These are phyloP conservation scores for Holothuria scabra DNA, from an alignment of 53 echinoderm and acorn worm species.

Conservation along the genomic window DNA sequence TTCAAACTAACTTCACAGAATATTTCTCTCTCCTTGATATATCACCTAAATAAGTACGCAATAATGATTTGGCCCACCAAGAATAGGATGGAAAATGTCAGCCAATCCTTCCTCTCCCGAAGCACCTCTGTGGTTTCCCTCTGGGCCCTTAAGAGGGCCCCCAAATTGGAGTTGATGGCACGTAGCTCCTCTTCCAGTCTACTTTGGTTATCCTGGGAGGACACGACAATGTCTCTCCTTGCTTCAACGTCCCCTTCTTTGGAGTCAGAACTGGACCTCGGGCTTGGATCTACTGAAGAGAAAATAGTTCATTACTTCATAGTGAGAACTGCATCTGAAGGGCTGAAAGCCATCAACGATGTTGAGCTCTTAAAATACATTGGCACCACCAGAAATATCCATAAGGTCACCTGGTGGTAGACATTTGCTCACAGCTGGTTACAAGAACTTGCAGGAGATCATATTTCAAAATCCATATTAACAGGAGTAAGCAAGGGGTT, in stretches of 20 bases:
- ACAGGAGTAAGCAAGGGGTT: too few relatives aligned
- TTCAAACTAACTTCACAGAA: too few relatives aligned
- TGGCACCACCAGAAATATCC: too few relatives aligned
- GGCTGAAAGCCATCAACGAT: neutral
- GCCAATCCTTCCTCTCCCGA: conserved; percentile 44
- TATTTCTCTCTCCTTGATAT: too few relatives aligned
- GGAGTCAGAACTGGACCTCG: conserved; percentile 48
- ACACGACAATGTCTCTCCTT: conserved; percentile 53
- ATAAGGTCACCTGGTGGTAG: too few relatives aligned
- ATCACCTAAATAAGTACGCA: conserved; percentile 52
- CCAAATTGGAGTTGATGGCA: conserved; percentile 78
- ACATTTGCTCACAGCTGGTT: too few relatives aligned
- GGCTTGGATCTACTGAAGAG: conserved; percentile 46
- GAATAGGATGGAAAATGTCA: conserved; percentile 47
- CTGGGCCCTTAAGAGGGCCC: conserved; percentile 41
- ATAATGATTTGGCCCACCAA: conserved; percentile 55
- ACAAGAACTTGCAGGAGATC: too few relatives aligned
- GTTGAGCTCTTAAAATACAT: too few relatives aligned
- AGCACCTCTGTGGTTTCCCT: neutral
- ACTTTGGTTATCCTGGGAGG: conserved; percentile 74
- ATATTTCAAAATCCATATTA: too few relatives aligned
- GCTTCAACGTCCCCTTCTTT: neutral
- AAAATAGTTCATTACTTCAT: neutral
- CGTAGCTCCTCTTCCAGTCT: conserved; percentile 76
- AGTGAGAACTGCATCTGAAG: neutral